Evolutionary conservation across 2,888 invertebrate species (phyloP).

Genomic region (Drosophila dives): DNA sequence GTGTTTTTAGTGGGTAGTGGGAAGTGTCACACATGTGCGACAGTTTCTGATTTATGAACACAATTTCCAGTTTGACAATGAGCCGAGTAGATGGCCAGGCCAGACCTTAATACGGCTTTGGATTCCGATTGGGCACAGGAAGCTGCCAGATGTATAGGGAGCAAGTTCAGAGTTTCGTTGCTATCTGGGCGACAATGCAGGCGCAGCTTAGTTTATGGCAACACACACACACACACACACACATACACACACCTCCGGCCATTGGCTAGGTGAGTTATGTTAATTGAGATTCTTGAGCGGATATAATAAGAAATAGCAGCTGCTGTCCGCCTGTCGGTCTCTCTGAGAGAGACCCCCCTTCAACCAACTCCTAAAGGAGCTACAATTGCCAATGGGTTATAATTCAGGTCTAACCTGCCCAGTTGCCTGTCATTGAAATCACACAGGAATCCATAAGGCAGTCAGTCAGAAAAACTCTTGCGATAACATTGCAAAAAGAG

Average conservation of each 20-base stretch:
- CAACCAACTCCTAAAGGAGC: conserved; percentile 27
- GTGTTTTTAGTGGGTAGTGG: conserved; percentile 6
- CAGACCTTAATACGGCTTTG: conserved; percentile 7
- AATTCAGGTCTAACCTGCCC: conserved; percentile 57
- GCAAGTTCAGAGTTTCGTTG: conserved; percentile 8
- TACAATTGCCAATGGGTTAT: conserved; percentile 24
- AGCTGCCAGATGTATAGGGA: conserved; percentile 19
- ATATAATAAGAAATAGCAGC: conserved; percentile 58
- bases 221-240: conserved; percentile 5
- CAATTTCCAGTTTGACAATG: conserved; percentile 78
- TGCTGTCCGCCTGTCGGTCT: conserved; percentile 5
- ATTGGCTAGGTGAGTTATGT: conserved; percentile 69
- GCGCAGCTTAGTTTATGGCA: conserved; percentile 61
- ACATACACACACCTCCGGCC: conserved; percentile 23
- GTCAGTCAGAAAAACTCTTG: background rate
- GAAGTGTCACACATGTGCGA: conserved; percentile 72
- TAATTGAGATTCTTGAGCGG: conserved; percentile 68
- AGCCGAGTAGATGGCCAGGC: conserved; percentile 41
- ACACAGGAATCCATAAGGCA: conserved; percentile 50
- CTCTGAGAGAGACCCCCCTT: conserved; percentile 2
- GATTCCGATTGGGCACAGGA: conserved; percentile 29
- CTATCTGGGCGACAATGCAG: conserved; percentile 58
- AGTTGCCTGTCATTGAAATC: conserved; percentile 23
- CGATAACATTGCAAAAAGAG: conserved; percentile 37
- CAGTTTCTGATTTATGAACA: conserved; percentile 79